Evolutionary conservation across 2,797 vertebrate species (phyloP).

Genomic region (Enteromius thamalakanensis): DNA sequence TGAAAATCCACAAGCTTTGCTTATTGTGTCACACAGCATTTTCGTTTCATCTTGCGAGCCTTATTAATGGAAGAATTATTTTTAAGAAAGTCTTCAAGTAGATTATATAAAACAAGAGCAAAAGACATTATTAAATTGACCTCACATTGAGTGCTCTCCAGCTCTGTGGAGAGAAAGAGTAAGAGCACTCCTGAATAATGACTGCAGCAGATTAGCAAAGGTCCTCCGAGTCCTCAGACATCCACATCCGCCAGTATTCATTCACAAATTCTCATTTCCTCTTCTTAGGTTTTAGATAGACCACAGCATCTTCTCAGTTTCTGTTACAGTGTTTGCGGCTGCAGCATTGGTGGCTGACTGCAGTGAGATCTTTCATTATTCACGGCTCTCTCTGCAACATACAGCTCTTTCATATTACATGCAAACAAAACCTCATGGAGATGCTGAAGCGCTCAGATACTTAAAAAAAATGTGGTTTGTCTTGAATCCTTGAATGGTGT

Average conservation of each 20-base stretch:
- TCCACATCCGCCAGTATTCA: conserved; percentile 57
- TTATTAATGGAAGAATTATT: conserved; percentile 32
- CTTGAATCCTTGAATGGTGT: neutral
- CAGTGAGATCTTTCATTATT: conserved; percentile 20
- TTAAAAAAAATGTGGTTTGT: conserved; percentile 16
- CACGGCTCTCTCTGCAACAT: conserved; percentile 20
- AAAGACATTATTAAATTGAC: conserved; percentile 48
- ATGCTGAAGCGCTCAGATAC: neutral
- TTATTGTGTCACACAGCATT: neutral
- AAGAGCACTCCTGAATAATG: conserved; percentile 48
- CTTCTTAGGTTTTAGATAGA: conserved; percentile 55
- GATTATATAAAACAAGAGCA: conserved; percentile 43
- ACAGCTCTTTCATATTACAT: neutral
- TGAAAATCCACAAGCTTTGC: neutral
- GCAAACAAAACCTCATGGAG: conserved; percentile 6
- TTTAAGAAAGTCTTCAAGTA: conserved; percentile 21
- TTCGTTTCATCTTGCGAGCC: neutral
- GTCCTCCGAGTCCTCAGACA: conserved; percentile 56
- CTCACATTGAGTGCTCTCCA: conserved; percentile 36
- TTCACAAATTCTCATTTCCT: conserved; percentile 61
- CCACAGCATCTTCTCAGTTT: conserved; percentile 46
- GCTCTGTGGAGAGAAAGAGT: conserved; percentile 18
- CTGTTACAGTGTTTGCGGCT: conserved; percentile 45
- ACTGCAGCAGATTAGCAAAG: conserved; percentile 56
- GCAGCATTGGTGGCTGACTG: conserved; percentile 11